Evolutionary conservation across 2,888 invertebrate genomes (phyloP), one percentile per base, ranked within the genome.

Genomic region (Xiphydria camelus): DNA sequence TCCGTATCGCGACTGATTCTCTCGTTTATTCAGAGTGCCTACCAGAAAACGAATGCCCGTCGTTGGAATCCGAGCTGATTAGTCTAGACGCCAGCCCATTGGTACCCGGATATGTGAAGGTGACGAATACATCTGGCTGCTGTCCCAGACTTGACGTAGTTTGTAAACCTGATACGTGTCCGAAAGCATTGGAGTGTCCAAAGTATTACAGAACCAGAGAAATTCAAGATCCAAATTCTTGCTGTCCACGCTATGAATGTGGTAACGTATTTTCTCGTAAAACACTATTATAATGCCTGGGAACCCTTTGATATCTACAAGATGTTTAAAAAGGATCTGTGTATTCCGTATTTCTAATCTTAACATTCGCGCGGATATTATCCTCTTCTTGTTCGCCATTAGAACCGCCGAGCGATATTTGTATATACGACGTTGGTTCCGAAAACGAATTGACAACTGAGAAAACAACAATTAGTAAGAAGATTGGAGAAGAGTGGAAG

Each of bases 171-270:
- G 81, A 82, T 6, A 75, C 75, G 1, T 91, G 91, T 64, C 86
- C 88, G 0, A 49, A 62, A n/a, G 75, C 82, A 0, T 80, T 82
- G 0, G 56, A 66, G 1, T 88, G 88, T 57, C 80, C 83, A 1
- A 77, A 80, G 51, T 85, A 82, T 73, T 81, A 85, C 53, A 77
- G 78, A 9, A 61, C 81, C 3, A 73, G 76, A 35, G 61, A 64
- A 14, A 58, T 63, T 2, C 45, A 54, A 5, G 42, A 61, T 2
- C 47, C 56, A 15, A 77, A 75, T 1, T 74, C 78, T 39, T 92
- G 91, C 64, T 92, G 92, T 61, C 81, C 84, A 0, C 72, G 77
- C 14, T 83, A 83, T 49, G 75, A 78, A 1, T 92, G 91, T 66
- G 83, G 86, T 87, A 68, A 66, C n/a, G 26, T 26, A 21, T 39